A percentile compares a stretch with the other conserved stretches of the same genome.
phyloP scores from a whole-genome alignment of 2,888 invertebrate genomes.

The Deroplatys truncata region DNA sequence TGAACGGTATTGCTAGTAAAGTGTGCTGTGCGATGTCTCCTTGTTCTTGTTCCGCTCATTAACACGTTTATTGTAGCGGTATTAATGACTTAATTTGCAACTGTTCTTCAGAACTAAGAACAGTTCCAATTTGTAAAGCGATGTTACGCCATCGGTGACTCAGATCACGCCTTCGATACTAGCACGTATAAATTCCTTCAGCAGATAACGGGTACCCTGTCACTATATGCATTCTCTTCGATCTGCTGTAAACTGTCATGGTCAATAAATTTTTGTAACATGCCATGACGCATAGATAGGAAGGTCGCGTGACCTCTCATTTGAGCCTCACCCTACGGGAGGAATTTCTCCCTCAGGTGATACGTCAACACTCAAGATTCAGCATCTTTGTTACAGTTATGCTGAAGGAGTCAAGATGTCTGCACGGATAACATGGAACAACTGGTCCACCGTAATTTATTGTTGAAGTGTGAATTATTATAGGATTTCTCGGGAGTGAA shows the following conservation, averaged over 20 bases:
- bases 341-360: background rate
- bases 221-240: too few species aligned
- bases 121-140: background rate
- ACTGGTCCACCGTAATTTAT: background rate
- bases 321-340: background rate
- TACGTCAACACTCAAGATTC: background rate
- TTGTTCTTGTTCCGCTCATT: background rate
- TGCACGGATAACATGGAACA: background rate
- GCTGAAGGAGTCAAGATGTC: background rate
- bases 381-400: background rate
- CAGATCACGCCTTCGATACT: background rate
- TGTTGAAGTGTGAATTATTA: background rate
- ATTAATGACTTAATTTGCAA: background rate
- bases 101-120: background rate
- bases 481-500: background rate
- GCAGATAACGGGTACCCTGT: background rate
- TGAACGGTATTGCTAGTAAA: too few species aligned
- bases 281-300: background rate
- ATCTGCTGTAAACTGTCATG: background rate
- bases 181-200: background rate
- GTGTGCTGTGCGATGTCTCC: too few species aligned
- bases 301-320: background rate
- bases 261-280: background rate
- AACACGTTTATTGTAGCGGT: background rate
- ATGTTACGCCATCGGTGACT: background rate